Evolutionary conservation across 1,140 invertebrate species (phyloP).

Genomic region (Carcinoscorpius rotundicauda): DNA sequence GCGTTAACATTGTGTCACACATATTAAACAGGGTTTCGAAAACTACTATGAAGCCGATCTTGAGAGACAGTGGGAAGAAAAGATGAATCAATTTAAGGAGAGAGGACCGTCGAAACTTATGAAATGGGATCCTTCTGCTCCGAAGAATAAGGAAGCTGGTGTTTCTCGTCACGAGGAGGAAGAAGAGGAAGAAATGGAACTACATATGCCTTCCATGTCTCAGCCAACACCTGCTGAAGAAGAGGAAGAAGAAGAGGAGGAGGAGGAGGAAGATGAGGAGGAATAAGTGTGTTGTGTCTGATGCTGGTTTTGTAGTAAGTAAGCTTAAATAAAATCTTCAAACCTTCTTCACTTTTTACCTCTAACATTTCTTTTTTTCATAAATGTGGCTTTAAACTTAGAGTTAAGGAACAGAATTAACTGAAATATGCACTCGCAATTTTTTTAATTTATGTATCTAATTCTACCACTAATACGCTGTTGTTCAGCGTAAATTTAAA

Average conservation of each 20-base stretch:
- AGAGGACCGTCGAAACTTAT: constrained; percentile 15
- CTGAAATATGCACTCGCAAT: too few species aligned
- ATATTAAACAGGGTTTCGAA: constrained; percentile 45
- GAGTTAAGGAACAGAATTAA: too few species aligned
- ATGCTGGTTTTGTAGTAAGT: too few species aligned
- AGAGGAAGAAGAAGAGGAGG: constrained; percentile 24
- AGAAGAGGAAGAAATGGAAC: constrained; percentile 27
- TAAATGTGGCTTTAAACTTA: too few species aligned
- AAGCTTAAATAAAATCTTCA: too few species aligned
- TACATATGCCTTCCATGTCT: constrained; percentile 21
- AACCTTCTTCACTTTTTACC: too few species aligned
- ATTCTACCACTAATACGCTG: too few species aligned
- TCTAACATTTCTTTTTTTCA: too few species aligned
- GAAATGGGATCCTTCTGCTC: constrained; percentile 24
- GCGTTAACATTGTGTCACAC: too few species aligned
- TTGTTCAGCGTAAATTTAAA: too few species aligned
- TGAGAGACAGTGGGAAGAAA: constrained; percentile 76
- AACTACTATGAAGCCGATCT: constrained; percentile 61
- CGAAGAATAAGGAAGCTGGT: constrained; percentile 25
- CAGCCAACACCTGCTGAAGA: constrained; percentile 9
- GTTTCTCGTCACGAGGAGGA: constrained; percentile 27
- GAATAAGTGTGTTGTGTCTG: constrained; percentile 7
- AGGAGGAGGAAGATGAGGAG: constrained; percentile 21
- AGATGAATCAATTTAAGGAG: constrained; percentile 67
- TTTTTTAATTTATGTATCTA: too few species aligned